phyloP scores from a whole-genome alignment of 1,140 invertebrate genomes.

The Lordiphosa collinella region DNA sequence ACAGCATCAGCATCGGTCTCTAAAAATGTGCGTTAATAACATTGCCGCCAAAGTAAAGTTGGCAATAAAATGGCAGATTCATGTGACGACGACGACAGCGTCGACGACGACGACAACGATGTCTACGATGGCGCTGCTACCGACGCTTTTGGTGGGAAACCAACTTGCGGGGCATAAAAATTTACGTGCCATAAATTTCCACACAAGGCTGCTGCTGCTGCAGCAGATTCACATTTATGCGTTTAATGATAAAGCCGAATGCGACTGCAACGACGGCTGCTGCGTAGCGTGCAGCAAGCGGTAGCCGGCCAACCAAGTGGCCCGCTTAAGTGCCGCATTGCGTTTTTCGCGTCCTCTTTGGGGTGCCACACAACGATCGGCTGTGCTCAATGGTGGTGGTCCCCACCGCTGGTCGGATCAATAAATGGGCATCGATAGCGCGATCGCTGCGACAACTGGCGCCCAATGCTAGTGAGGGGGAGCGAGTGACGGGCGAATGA shows the following conservation, averaged over 20 bases:
- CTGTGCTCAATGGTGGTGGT: constrained; percentile 17
- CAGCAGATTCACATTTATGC: constrained; percentile 72
- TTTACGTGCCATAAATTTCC: constrained; percentile 76
- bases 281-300: constrained; percentile 62
- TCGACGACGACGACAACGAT: constrained; percentile 1
- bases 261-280: constrained; percentile 11
- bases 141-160: constrained; percentile 66
- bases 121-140: constrained; percentile 38
- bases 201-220: constrained; percentile 66
- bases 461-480: constrained; percentile 26
- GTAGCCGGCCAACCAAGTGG: constrained; percentile 40
- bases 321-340: constrained; percentile 69
- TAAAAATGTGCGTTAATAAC: constrained; percentile 78
- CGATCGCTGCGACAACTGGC: constrained; percentile 28
- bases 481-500: background rate
- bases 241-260: constrained; percentile 74
- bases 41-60: constrained; percentile 76
- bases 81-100: constrained; percentile 50
- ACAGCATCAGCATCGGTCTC: constrained; percentile 7
- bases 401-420: constrained; percentile 9
- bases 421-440: constrained; percentile 27
- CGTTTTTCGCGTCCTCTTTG: constrained; percentile 35
- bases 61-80: constrained; percentile 78
- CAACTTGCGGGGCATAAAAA: constrained; percentile 49
- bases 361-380: constrained; percentile 37